Conservation (phyloP, 37 sponge, comb jelly and placozoan species). For the Agelas oroides region DNA sequence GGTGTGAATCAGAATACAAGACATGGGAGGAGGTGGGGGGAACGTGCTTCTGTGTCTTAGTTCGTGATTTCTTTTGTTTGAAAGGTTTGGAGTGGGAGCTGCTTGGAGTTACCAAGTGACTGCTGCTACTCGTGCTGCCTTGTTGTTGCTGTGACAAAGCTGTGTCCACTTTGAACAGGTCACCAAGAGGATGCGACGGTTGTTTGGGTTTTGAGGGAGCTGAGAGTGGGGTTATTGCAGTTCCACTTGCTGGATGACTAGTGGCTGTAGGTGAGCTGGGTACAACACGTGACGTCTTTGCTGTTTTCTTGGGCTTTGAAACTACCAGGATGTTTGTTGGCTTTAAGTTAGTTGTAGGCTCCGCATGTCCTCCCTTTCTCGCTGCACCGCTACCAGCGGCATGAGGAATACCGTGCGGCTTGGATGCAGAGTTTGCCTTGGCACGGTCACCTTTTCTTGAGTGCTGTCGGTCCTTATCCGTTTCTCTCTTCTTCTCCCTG, state of each 20-base stretch:
- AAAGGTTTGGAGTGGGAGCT: too few species aligned
- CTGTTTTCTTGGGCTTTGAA: neutral
- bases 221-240: neutral
- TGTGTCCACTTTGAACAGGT: too few species aligned
- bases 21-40: neutral
- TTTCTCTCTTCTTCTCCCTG: slow-evolving; percentile 16
- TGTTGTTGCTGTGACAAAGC: too few species aligned
- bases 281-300: neutral
- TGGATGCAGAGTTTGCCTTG: neutral
- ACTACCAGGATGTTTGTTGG: too few species aligned
- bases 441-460: neutral
- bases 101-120: too few species aligned
- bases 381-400: neutral
- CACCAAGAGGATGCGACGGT: too few species aligned
- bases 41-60: too few species aligned
- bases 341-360: too few species aligned
- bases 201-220: neutral
- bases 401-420: neutral
- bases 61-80: too few species aligned
- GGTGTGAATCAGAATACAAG: neutral
- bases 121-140: too few species aligned
- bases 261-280: neutral
- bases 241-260: too few species aligned
- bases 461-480: neutral
- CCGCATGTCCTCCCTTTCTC: neutral